Conservation (phyloP, 2,888 invertebrate species). For the Holacanthella duospinosa region DNA sequence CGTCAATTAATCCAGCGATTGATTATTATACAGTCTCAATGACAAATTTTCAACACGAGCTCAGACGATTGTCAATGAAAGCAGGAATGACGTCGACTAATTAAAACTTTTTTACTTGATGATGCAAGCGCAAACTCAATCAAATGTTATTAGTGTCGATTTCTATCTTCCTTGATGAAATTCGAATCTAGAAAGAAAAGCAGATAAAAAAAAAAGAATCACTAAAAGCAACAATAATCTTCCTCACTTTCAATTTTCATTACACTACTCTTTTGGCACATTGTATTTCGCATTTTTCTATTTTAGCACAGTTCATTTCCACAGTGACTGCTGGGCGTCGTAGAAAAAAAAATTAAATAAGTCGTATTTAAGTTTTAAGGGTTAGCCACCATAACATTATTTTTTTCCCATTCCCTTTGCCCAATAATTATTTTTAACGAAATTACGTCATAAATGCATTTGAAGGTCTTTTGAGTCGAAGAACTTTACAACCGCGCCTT, state of each 20-base stretch:
- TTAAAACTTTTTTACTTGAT: too few relatives aligned
- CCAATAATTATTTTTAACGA: too few relatives aligned
- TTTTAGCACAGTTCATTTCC: neutral
- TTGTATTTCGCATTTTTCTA: neutral
- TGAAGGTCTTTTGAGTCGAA: slow-evolving; percentile 1
- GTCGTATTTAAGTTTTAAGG: too few relatives aligned
- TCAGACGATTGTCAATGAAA: neutral
- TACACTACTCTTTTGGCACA: neutral
- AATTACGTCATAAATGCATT: slow-evolving; percentile 2
- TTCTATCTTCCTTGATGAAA: too few relatives aligned
- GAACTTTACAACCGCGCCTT: neutral
- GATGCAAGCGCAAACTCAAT: too few relatives aligned
- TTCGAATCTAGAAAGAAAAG: too few relatives aligned
- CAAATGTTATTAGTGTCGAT: too few relatives aligned
- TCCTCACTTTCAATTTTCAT: neutral
- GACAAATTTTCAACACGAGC: neutral
- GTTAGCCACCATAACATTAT: too few relatives aligned
- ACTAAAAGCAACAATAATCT: too few relatives aligned
- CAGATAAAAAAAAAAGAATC: too few relatives aligned
- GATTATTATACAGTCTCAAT: neutral
- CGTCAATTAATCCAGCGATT: neutral
- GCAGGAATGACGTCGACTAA: neutral
- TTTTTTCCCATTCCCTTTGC: too few relatives aligned
- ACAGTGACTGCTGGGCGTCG: too few relatives aligned
- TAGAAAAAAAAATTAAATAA: neutral